Evolutionary conservation across 2,888 invertebrate species (phyloP), one percentile per base, ranked within the genome.

Genomic region (Syrista parreyssii): DNA sequence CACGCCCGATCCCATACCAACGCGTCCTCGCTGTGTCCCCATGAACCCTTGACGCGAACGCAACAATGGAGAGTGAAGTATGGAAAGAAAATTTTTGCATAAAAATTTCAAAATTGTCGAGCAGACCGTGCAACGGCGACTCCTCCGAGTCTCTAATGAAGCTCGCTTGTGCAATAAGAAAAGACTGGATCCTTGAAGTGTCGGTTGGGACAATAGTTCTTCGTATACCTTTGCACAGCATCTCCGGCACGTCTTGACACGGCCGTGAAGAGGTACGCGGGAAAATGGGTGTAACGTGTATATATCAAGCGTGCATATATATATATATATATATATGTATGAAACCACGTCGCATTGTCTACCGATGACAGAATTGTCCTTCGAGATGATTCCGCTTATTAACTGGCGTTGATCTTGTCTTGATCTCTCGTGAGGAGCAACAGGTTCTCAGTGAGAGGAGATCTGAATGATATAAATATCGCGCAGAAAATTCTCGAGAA

Each of bases 331-430:
- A 40, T 40, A 40, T 6, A 23, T 1, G 23, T 0, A 40, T 6
- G 9, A 23, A 23, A 55, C 23, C 55, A 76, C 80, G 79, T 69
- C 72, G 80, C 84, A 84, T 85, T 84, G 85, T 84, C 81, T 80
- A 31, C 30, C 79, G 74, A 78, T 80, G 81, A 83, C 81, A 77
- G 77, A 72, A 78, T 78, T 78, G 85, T 85, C 83, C 84, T 79
- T 84, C 84, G 82, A 74, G 55, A 23, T 23, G 55, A 55, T 55
- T 23, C 55, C 55, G 55, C 55, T 55, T 55, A 55, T 55, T 55
- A 55, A 55, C 55, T 55, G 55, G 23, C 55, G 23, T 23, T 55
- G 55, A 55, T 55, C 55, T 55, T 55, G 23, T 55, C 55, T 55
- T 23, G 55, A 55, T 55, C 55, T 55, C 55, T 9, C 23, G 55